These are phyloP conservation scores for Thereva nobilitata DNA, from an alignment of 2,888 invertebrate genomes.

Conservation along the genomic window DNA sequence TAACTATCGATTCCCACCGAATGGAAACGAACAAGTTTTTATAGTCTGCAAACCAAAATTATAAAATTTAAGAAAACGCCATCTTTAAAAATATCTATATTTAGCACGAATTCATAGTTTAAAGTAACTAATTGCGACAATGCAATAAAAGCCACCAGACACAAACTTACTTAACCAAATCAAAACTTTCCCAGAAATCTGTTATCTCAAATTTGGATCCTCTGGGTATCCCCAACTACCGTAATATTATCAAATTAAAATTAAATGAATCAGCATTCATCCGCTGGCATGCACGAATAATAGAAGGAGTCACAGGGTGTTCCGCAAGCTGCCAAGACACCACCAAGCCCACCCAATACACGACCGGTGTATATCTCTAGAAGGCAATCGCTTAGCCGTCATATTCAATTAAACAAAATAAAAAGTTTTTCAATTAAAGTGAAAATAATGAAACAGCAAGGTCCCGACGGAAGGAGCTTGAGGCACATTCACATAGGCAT, in stretches of 20 bases:
- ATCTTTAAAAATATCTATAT: too few species aligned
- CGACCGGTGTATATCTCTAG: constrained; percentile 1
- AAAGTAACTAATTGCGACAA: too few species aligned
- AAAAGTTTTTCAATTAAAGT: constrained; percentile 36
- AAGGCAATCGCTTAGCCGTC: constrained; percentile 17
- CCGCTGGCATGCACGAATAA: not conserved
- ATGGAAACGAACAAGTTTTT: too few species aligned
- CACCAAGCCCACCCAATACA: too few species aligned
- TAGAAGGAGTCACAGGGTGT: constrained; percentile 4
- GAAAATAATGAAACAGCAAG: constrained; percentile 33
- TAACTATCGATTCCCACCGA: too few species aligned
- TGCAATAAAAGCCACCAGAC: too few species aligned
- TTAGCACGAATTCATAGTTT: too few species aligned
- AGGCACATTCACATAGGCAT: constrained; percentile 9
- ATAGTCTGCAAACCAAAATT: too few species aligned
- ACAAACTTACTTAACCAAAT: too few species aligned
- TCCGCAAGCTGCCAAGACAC: not conserved
- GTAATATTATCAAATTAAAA: constrained; percentile 35
- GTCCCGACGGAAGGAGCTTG: constrained; percentile 6
- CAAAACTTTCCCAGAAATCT: too few species aligned
- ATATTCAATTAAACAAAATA: constrained; percentile 37
- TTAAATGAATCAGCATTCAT: constrained; percentile 32
- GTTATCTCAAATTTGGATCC: too few species aligned
- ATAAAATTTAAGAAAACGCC: too few species aligned
- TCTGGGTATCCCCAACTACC: constrained; percentile 10